A percentile compares a stretch with the other conserved stretches of the same genome.
Evolutionary conservation across 1,140 invertebrate species (phyloP).

Genomic region (Araneus ventricosus): DNA sequence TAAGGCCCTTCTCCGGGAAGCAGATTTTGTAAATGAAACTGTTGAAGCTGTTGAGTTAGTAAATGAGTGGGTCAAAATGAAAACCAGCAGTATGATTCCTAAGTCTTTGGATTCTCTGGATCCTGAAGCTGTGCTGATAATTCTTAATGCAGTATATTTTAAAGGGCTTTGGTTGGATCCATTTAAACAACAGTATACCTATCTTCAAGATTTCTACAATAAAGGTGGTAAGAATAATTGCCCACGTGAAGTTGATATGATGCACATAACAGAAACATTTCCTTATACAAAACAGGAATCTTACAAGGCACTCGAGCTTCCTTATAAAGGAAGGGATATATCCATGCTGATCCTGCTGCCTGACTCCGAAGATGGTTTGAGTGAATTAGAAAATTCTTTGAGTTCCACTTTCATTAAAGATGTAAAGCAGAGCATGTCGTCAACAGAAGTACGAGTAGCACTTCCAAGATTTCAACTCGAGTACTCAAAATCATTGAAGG

Average conservation of each 20-base stretch:
- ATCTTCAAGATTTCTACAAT: conserved; percentile 72
- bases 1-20: conserved; percentile 41
- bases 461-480: conserved; percentile 78
- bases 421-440: no score
- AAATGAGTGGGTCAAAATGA: conserved; percentile 76
- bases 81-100: conserved; percentile 78
- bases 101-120: conserved; percentile 76
- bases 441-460: conserved; percentile 75
- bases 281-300: neutral
- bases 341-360: conserved; percentile 38
- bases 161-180: conserved; percentile 77
- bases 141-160: conserved; percentile 79
- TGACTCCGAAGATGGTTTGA: conserved; percentile 72
- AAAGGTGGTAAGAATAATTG: conserved; percentile 85
- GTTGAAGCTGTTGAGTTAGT: conserved; percentile 59
- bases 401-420: no score
- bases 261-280: neutral
- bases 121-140: conserved; percentile 76
- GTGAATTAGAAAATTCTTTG: conserved; percentile 62
- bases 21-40: conserved; percentile 41
- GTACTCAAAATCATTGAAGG: conserved; percentile 72
- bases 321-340: conserved; percentile 34
- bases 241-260: neutral
- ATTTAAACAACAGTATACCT: conserved; percentile 75
- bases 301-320: neutral